Conservation (phyloP, 2,888 invertebrate genomes). For the Cinara cedri region DNA sequence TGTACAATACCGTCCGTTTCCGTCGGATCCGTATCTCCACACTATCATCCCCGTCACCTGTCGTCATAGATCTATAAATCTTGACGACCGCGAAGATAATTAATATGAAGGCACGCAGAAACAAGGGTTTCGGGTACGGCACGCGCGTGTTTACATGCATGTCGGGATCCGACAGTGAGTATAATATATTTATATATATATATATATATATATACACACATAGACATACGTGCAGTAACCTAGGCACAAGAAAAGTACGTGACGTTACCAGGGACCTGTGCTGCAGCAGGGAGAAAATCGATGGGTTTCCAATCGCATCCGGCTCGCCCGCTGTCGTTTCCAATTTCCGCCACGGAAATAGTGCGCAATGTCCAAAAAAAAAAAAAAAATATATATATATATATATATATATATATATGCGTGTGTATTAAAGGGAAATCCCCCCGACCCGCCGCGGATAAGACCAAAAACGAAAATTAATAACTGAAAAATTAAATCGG, state of each 20-base stretch:
- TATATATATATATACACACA: background rate
- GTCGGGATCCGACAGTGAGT: background rate
- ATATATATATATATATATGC: too few species aligned
- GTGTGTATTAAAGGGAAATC: constrained; percentile 1
- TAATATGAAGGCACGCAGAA: constrained; percentile 44
- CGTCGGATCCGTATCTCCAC: background rate
- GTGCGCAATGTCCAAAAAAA: constrained; percentile 16
- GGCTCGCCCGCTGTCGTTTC: constrained; percentile 53
- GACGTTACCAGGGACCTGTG: constrained; percentile 55
- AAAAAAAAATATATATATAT: too few species aligned
- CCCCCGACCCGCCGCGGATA: background rate
- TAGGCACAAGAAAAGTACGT: constrained; percentile 54
- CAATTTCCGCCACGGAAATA: constrained; percentile 52
- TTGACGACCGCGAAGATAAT: constrained; percentile 52
- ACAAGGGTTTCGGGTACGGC: constrained; percentile 39
- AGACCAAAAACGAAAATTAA: constrained; percentile 29
- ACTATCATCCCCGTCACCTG: background rate
- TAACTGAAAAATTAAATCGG: constrained; percentile 27
- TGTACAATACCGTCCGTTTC: constrained; percentile 3
- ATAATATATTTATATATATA: background rate
- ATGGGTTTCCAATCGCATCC: constrained; percentile 55
- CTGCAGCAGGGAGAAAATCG: constrained; percentile 38
- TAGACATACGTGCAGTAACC: background rate
- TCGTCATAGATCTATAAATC: constrained; percentile 46
- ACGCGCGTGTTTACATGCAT: constrained; percentile 26